Evolutionary conservation across 2,113 vertebrate genomes (phyloP).

Genomic region (Halcyon malimbica): DNA sequence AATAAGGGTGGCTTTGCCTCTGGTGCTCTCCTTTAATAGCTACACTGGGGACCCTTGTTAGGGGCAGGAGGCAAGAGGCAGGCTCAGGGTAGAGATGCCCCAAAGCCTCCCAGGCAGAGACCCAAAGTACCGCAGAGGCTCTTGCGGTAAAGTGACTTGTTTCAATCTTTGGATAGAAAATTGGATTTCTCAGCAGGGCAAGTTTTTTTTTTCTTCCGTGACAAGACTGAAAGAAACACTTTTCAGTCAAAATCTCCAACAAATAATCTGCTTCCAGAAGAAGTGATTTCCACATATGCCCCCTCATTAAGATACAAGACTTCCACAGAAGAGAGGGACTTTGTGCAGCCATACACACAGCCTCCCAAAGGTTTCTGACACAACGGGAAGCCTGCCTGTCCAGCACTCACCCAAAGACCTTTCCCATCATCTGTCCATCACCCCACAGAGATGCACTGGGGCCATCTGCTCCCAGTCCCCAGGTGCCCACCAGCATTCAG

Average conservation of each 20-base stretch:
- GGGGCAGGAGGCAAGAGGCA: not conserved
- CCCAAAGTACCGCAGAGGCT: not conserved
- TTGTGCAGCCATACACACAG: not conserved
- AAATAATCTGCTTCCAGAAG: not conserved
- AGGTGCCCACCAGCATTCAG: not conserved
- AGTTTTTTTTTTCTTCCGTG: not conserved
- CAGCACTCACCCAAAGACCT: not conserved
- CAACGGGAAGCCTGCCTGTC: not conserved
- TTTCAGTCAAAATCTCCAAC: not conserved
- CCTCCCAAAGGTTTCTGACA: not conserved
- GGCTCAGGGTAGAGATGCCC: not conserved
- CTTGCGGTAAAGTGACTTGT: not conserved
- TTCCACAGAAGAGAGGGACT: not conserved
- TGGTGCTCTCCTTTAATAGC: not conserved
- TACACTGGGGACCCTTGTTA: not conserved
- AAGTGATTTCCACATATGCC: not conserved
- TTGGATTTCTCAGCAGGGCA: slow-evolving; percentile 39
- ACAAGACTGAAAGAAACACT: not conserved
- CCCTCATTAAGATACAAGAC: not conserved
- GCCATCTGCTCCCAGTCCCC: not conserved
- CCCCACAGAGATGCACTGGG: not conserved
- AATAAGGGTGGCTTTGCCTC: not conserved
- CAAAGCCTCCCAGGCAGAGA: not conserved
- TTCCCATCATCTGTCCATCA: not conserved
- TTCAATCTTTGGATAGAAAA: slow-evolving; percentile 6